These are phyloP conservation scores for Cecidostiba fungosa DNA, from an alignment of 2,888 invertebrate species.

Conservation along the genomic window DNA sequence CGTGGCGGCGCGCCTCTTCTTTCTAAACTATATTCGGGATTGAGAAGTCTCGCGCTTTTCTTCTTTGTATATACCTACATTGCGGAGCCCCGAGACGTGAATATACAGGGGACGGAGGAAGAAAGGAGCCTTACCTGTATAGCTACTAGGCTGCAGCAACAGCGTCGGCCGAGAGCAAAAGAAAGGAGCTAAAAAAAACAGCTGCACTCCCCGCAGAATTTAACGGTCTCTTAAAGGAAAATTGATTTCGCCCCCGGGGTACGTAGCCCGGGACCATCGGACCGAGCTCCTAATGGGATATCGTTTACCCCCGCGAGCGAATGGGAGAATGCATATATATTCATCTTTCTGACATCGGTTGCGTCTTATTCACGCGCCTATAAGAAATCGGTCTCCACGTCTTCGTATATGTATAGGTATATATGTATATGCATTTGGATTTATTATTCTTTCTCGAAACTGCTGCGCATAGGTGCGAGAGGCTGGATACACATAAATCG, in stretches of 20 bases:
- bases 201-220: constrained; percentile 72
- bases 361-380: constrained; percentile 41
- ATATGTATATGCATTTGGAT: background rate
- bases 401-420: constrained; percentile 2
- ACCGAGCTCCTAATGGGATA: constrained; percentile 64
- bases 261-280: constrained; percentile 58
- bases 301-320: constrained; percentile 58
- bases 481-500: background rate
- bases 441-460: constrained; percentile 40
- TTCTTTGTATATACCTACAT: constrained; percentile 55
- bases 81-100: constrained; percentile 59
- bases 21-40: constrained; percentile 53
- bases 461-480: background rate
- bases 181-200: constrained; percentile 67
- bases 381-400: background rate
- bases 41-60: constrained; percentile 68
- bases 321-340: constrained; percentile 5
- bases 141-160: background rate
- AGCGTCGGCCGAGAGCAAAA: constrained; percentile 12
- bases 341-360: constrained; percentile 44
- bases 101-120: background rate
- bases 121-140: background rate
- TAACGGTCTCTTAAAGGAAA: constrained; percentile 71
- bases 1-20: constrained; percentile 61
- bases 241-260: constrained; percentile 69